Base-by-base conservation (phyloP, 2,113 vertebrate species). In the Dendropsophus ebraccatus region DNA sequence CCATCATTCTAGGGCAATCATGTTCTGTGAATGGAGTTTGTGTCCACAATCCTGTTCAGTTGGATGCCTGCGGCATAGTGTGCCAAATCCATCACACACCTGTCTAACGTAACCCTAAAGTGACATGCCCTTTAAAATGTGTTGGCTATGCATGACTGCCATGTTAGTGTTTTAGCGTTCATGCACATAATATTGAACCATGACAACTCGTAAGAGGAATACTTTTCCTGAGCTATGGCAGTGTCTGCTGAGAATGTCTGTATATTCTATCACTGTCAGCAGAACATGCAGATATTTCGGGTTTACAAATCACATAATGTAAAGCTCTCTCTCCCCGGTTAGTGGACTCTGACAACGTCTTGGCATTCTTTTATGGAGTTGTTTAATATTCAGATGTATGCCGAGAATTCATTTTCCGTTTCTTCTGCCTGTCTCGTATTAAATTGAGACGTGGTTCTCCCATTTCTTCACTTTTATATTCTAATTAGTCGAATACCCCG, bases 401-500 rank as follows among this genome's bases (percentile, higher is more conserved):
- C 56, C 54, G 45, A 79, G 47, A 67, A 85, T 81, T 73, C 45
- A 72, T 78, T 56, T 72, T 72, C 79, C 32, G 41, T 49, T 78
- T 70, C 52, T 62, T 87, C 25, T 60, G 35, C 28, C 37, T 60
- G 49, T 86, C 76, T 86, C 11, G 17, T 60, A 30, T 81, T 80
- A 72, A 56, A 85, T 81, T 81, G 65, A 87, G 62, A 60, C 56
- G 52, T 60, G 25, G n/a, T 21, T 74, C 69, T 47, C 60, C 52
- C 35, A 79, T 81, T 81, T 56, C 78, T 60, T 6, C 47, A 74
- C 83, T 87, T 87, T 87, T 87, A 81, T 87, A 80, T 86, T 86
- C 54, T 87, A 74, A 87, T 81, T 87, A 87, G 85, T 49, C 25
- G 50, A 81, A 87, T 73, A 69, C 85, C 75, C 85, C 62, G 72